phyloP scores from a whole-genome alignment of 1,140 invertebrate species.

The Probaryconus sp. region DNA sequence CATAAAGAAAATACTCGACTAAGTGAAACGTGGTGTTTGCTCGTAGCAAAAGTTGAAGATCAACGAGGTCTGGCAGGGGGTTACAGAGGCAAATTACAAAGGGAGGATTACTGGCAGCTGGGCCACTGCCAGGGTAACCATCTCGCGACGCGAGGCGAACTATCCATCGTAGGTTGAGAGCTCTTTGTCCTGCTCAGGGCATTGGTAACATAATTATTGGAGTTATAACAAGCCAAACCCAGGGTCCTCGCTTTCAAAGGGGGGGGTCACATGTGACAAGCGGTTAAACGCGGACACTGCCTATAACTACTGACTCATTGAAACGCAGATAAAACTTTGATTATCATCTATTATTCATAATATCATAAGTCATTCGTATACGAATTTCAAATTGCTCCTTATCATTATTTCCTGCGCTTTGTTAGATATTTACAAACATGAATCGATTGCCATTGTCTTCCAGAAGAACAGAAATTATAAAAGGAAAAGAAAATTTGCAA shows the following conservation, averaged over 20 bases:
- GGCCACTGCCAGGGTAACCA: slow-evolving; percentile 74
- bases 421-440: too few relatives aligned
- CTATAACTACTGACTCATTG: slow-evolving; percentile 53
- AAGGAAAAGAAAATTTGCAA: too few relatives aligned
- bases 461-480: too few relatives aligned
- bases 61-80: slow-evolving; percentile 68
- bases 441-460: too few relatives aligned
- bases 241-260: slow-evolving; percentile 65
- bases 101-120: slow-evolving; percentile 79
- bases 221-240: slow-evolving; percentile 78
- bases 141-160: slow-evolving; percentile 64
- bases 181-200: slow-evolving; percentile 76
- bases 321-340: slow-evolving; percentile 53
- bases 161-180: slow-evolving; percentile 64
- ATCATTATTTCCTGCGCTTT: too few relatives aligned
- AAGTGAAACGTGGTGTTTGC: slow-evolving; percentile 37
- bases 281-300: slow-evolving; percentile 64
- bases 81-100: slow-evolving; percentile 78
- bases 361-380: slow-evolving; percentile 25
- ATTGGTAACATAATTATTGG: slow-evolving; percentile 80
- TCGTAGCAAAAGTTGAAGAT: slow-evolving; percentile 56
- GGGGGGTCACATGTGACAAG: slow-evolving; percentile 71
- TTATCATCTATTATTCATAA: slow-evolving; percentile 35
- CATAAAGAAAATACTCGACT: slow-evolving; percentile 26
- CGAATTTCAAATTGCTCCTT: too few relatives aligned